Percentiles rank a stretch among this genome's conserved stretches.
phyloP scores from a whole-genome alignment of 1,140 invertebrate genomes.

The Oncopodura yosiiana region DNA sequence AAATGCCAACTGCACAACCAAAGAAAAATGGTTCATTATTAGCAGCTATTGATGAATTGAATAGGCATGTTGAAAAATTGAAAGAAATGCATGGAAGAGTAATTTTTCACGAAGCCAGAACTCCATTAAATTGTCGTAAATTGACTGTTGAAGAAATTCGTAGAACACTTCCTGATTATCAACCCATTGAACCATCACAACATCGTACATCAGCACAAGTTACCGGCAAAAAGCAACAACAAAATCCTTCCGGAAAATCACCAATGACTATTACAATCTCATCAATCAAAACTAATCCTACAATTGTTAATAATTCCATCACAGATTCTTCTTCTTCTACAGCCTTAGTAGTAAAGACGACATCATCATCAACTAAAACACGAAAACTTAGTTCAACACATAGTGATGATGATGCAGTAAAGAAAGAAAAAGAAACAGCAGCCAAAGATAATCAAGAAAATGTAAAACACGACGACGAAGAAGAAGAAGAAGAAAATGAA shows the following conservation, averaged over 20 bases:
- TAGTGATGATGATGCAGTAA: too few relatives aligned
- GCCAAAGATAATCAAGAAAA: not conserved
- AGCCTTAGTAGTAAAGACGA: not conserved
- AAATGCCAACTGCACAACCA: constrained; percentile 49
- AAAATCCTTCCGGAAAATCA: constrained; percentile 3
- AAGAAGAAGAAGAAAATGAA: too few relatives aligned
- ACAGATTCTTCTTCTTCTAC: constrained; percentile 14
- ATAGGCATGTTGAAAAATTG: constrained; percentile 61
- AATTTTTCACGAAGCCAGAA: constrained; percentile 61
- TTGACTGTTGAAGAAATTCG: constrained; percentile 24
- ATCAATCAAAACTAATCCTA: constrained; percentile 31
- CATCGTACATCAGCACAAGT: constrained; percentile 4
- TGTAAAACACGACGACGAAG: too few relatives aligned
- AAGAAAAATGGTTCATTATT: constrained; percentile 54
- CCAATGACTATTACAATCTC: constrained; percentile 32
- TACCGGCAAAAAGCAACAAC: not conserved
- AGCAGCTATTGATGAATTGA: constrained; percentile 57
- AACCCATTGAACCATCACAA: constrained; percentile 17
- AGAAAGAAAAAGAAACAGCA: too few relatives aligned
- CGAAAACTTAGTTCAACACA: too few relatives aligned
- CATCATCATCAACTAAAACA: too few relatives aligned
- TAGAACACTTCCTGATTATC: constrained; percentile 24
- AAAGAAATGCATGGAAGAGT: constrained; percentile 64
- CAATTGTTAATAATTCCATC: constrained; percentile 25
- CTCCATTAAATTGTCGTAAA: constrained; percentile 42